Percentiles rank a stretch among this genome's conserved stretches.
Conservation (phyloP, 1,140 invertebrate genomes). For the Formica selysi region DNA sequence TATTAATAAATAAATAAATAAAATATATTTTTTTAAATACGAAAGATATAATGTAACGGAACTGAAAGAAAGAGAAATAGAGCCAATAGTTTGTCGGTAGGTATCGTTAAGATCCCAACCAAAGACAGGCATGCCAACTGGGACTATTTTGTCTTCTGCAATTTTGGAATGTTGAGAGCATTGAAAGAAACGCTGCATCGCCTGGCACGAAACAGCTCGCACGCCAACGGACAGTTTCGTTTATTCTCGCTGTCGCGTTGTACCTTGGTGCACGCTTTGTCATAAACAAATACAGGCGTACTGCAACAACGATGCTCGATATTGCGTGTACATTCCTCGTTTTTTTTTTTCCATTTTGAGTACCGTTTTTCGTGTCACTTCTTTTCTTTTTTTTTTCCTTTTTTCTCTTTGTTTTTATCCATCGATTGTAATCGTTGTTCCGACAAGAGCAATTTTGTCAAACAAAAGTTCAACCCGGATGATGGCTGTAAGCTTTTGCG, state of each 20-base stretch:
- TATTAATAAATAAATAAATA: too few species aligned
- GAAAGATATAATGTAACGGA: neutral
- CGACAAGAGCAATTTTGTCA: conserved; percentile 56
- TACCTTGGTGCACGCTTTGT: conserved; percentile 50
- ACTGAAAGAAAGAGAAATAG: neutral
- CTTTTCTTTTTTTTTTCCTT: neutral
- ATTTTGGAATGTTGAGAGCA: conserved; percentile 70
- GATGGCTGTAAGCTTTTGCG: conserved; percentile 44
- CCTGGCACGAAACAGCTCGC: neutral
- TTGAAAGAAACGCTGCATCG: conserved; percentile 37
- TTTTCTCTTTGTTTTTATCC: neutral
- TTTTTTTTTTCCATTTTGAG: conserved; percentile 29
- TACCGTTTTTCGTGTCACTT: neutral
- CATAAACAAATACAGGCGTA: conserved; percentile 73
- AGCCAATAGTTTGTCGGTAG: conserved; percentile 1
- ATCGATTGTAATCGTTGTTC: conserved; percentile 34
- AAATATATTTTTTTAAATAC: neutral
- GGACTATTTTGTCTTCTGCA: conserved; percentile 42
- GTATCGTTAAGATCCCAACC: conserved; percentile 22
- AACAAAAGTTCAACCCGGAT: conserved; percentile 48
- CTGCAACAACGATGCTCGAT: conserved; percentile 37
- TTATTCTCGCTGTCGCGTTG: conserved; percentile 65
- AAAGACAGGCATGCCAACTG: neutral
- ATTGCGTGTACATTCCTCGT: neutral
- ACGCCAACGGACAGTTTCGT: conserved; percentile 55